Evolutionary conservation across 2,113 vertebrate species (phyloP).

Genomic region (Takifugu flavidus): DNA sequence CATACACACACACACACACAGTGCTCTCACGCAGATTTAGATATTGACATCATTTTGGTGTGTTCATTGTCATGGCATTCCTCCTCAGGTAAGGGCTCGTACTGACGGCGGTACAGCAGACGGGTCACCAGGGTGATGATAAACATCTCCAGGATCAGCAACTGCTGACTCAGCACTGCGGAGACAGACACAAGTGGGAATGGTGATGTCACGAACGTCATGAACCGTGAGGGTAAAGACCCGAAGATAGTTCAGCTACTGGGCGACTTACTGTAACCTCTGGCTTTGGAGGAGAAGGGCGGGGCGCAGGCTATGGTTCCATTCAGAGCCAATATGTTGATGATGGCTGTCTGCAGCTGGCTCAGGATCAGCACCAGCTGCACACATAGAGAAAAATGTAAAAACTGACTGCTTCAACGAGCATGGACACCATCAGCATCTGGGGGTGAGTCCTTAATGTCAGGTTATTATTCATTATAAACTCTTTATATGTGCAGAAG

Average conservation of each 20-base stretch:
- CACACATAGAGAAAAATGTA: neutral
- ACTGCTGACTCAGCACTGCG: constrained; percentile 80
- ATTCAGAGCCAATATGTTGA: constrained; percentile 75
- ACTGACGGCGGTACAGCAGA: constrained; percentile 77
- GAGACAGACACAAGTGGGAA: neutral
- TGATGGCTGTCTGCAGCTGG: constrained; percentile 81
- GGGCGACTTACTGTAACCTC: constrained; percentile 80
- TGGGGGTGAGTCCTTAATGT: too few species aligned
- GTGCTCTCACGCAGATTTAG: constrained; percentile 37
- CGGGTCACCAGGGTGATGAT: constrained; percentile 81
- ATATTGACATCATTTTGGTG: constrained; percentile 46
- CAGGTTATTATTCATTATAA: too few species aligned
- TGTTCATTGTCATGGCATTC: constrained; percentile 54
- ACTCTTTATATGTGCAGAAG: too few species aligned
- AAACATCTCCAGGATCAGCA: constrained; percentile 87
- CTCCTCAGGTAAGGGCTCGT: constrained; percentile 56
- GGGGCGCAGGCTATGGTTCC: constrained; percentile 77
- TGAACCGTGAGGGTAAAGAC: neutral
- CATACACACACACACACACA: constrained; percentile 10
- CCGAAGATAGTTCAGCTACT: neutral
- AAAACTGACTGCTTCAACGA: constrained; percentile 2
- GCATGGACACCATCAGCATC: neutral
- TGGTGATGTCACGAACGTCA: neutral
- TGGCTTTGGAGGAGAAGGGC: constrained; percentile 75
- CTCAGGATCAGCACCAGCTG: constrained; percentile 83